Base-by-base conservation (phyloP, 2,113 vertebrate species). In the Atrichornis clamosus region DNA sequence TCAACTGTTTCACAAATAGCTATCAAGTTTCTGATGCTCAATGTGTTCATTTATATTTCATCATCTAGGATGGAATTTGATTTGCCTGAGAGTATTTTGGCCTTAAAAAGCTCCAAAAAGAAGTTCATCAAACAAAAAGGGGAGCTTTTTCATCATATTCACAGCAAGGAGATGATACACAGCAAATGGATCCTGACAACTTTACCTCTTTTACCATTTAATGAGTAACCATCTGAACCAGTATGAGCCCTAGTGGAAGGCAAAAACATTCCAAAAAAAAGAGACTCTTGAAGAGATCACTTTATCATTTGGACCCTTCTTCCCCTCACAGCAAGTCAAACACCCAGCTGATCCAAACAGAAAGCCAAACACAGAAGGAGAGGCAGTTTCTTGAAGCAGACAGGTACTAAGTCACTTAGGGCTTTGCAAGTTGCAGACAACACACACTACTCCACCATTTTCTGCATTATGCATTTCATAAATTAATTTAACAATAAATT, bases 21-120 rank as follows among this genome's bases (percentile, higher is more conserved):
- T 91, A 96, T 92, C 92, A 85, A 62, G 76, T 94, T 96, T 89
- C 93, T 87, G 80, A 78, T 70, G 24, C 68, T 89, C 86, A 89
- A 15, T 27, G 10, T 63, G 35, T 91, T 93, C 84, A 93, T 95
- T 76, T 70, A 75, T 94, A 87, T 97, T 96, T 95, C 89, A 96
- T 87, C 56, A 81, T 22, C 74, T 64, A 85, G 73, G 56, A 88
- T 33, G 27, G 27, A 52, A 85, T 84, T 93, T 59, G 20, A 90
- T 88, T 95, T 92, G 52, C 74, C 67, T 77, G 53, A 15, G 35
- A 96, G 65, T 50, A 63, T 78, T 89, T 91, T 42, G 74, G 68
- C 62, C 68, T 91, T 68, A 59, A 65, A 46, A 88, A 76, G 37
- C 42, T 80, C 67, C 67, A 89, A 85, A 93, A 76, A 81, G n/a